Conservation (phyloP, 2,888 invertebrate species). For the Caradrina kadenii region DNA sequence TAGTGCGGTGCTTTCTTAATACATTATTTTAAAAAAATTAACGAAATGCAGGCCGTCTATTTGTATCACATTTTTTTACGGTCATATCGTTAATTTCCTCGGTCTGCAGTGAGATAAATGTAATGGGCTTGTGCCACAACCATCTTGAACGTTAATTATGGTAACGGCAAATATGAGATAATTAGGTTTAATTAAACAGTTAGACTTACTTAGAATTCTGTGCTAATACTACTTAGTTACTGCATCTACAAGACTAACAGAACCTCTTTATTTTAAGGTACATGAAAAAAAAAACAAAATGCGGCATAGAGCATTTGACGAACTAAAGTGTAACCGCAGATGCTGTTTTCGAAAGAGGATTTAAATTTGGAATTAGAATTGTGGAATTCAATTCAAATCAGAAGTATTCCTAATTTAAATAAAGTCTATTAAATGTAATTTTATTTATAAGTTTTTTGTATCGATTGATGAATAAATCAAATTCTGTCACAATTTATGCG, state of each 20-base stretch:
- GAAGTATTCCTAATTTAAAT: too few species aligned
- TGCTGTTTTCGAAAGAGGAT: neutral
- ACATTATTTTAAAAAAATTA: too few species aligned
- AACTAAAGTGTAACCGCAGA: too few species aligned
- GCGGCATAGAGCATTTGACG: too few species aligned
- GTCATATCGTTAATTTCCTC: too few species aligned
- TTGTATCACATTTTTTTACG: neutral
- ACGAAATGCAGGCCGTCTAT: too few species aligned
- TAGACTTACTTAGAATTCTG: neutral
- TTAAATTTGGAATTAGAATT: neutral
- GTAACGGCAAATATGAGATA: neutral
- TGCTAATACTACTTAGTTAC: neutral
- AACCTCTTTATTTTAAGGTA: neutral
- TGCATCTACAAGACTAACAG: neutral
- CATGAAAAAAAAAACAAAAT: neutral
- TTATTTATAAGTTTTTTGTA: too few species aligned
- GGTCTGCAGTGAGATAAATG: neutral
- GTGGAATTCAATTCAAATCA: neutral
- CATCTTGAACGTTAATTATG: neutral
- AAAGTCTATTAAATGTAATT: too few species aligned
- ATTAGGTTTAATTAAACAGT: neutral
- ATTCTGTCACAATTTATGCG: neutral
- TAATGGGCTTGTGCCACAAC: neutral
- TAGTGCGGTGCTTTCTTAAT: too few species aligned
- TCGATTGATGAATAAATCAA: slow-evolving; percentile 3